phyloP scores from a whole-genome alignment of 2,113 vertebrate genomes.

The Nibea coibor region DNA sequence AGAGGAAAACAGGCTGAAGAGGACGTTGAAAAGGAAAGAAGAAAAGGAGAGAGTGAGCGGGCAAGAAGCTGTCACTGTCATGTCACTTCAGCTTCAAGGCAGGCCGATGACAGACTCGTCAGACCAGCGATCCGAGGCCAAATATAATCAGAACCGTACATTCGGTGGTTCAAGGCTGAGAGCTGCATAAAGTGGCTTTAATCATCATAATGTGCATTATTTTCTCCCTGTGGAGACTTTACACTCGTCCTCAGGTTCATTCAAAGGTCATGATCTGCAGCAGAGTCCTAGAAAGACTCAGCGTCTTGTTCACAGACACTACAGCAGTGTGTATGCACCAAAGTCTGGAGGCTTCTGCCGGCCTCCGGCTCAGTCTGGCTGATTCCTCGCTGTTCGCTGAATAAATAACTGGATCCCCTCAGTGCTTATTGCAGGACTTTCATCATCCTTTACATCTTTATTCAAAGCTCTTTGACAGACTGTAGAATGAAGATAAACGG shows the following conservation, averaged over 20 bases:
- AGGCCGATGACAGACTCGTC: constrained; percentile 38
- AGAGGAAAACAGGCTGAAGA: too few relatives aligned
- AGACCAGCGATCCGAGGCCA: constrained; percentile 52
- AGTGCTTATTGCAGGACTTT: constrained; percentile 26
- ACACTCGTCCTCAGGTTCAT: constrained; percentile 1
- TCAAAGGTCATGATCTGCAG: constrained; percentile 1
- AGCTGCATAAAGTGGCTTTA: constrained; percentile 36
- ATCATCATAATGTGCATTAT: constrained; percentile 31
- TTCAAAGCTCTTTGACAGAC: constrained; percentile 20
- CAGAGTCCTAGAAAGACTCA: background rate
- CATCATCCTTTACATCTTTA: constrained; percentile 53
- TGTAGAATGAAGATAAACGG: constrained; percentile 33
- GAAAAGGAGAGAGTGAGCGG: too few relatives aligned
- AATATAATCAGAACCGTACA: constrained; percentile 12
- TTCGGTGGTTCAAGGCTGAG: constrained; percentile 28
- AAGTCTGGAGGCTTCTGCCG: background rate
- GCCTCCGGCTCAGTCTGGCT: background rate
- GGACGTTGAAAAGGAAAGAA: too few relatives aligned
- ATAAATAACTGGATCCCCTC: constrained; percentile 25
- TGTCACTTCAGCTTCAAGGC: constrained; percentile 38
- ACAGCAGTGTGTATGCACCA: background rate
- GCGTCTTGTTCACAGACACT: background rate
- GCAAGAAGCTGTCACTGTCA: too few relatives aligned
- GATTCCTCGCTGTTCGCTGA: constrained; percentile 19
- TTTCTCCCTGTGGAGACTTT: background rate